Conservation (phyloP, 2,888 invertebrate genomes). For the Agrotis puta region DNA sequence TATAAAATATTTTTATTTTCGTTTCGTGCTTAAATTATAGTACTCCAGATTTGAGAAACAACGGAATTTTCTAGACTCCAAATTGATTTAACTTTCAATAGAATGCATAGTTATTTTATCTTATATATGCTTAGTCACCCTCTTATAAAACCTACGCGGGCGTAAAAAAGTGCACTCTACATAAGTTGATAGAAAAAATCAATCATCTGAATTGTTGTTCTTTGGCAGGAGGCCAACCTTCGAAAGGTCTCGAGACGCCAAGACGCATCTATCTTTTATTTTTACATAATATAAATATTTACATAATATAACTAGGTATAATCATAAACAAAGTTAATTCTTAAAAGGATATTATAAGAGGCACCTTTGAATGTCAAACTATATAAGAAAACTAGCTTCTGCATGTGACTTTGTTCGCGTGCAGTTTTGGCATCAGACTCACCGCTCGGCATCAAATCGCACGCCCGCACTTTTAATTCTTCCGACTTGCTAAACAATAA, state of each 20-base stretch:
- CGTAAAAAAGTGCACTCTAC: constrained; percentile 9
- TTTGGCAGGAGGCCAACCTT: constrained; percentile 35
- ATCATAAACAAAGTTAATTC: background rate
- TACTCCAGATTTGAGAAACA: no score
- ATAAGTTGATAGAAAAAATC: constrained; percentile 18
- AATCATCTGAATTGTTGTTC: constrained; percentile 13
- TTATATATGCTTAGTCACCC: background rate
- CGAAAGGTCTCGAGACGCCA: constrained; percentile 11
- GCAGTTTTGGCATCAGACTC: no score
- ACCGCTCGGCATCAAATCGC: no score
- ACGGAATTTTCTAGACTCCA: no score
- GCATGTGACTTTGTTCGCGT: no score
- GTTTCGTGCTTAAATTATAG: no score
- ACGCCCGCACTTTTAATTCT: no score
- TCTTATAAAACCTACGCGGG: background rate
- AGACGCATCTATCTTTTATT: constrained; percentile 13
- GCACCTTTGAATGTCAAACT: background rate
- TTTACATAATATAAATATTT: constrained; percentile 6
- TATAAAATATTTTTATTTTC: no score
- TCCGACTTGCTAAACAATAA: no score
- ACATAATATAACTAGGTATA: background rate
- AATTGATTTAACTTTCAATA: no score
- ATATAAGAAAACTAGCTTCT: background rate
- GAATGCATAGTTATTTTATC: background rate
- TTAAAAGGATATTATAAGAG: background rate